These are phyloP conservation scores for Cassiopea andromeda DNA, from an alignment of 30 jellyfish, hydroid and myxozoan species.

Conservation along the genomic window DNA sequence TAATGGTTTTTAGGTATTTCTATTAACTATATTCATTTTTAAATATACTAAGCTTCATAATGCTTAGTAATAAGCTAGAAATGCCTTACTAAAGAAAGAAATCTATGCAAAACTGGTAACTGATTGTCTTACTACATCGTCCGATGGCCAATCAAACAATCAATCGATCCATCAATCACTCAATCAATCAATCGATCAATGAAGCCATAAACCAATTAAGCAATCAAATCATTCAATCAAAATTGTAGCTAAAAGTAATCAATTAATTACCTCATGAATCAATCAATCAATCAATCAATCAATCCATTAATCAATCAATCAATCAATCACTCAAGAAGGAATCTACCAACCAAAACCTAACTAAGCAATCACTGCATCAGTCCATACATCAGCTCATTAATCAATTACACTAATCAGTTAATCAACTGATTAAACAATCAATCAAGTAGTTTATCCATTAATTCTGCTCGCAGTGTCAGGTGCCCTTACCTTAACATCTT, in stretches of 20 bases:
- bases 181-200: too few relatives aligned
- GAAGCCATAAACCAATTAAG: too few relatives aligned
- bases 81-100: too few relatives aligned
- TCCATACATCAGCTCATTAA: neutral
- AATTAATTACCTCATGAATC: neutral
- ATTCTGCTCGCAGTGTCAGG: neutral
- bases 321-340: neutral
- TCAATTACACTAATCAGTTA: neutral
- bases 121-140: too few relatives aligned
- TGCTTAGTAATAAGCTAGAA: too few relatives aligned
- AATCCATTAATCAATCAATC: neutral
- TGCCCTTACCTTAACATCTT: slow-evolving; percentile 25
- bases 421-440: neutral
- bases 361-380: neutral
- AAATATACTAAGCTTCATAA: too few relatives aligned
- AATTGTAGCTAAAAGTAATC: neutral
- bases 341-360: neutral
- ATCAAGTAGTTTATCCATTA: neutral
- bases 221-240: neutral
- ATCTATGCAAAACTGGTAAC: too few relatives aligned
- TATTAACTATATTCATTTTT: too few relatives aligned
- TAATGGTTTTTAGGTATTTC: too few relatives aligned
- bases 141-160: too few relatives aligned
- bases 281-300: neutral
- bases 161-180: too few relatives aligned